A percentile compares a stretch with the other conserved stretches of the same genome.
Conservation (phyloP, 2,888 invertebrate genomes). For the Portevinia maculata region DNA sequence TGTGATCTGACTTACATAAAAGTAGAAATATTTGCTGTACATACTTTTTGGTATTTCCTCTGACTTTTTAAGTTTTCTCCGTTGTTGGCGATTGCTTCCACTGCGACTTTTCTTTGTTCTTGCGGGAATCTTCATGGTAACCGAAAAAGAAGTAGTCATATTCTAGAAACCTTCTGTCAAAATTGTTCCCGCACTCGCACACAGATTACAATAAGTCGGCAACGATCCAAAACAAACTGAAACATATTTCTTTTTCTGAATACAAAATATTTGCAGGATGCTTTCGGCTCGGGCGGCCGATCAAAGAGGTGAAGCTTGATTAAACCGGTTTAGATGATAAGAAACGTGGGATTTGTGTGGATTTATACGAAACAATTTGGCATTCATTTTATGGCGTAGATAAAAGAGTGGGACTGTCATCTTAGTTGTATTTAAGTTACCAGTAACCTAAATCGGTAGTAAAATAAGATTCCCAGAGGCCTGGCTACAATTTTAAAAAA, state of each 20-base stretch:
- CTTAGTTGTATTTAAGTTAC: too few species aligned
- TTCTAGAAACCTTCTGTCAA: neutral
- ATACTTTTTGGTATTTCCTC: conserved; percentile 23
- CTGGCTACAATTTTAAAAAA: too few species aligned
- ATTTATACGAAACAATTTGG: conserved; percentile 31
- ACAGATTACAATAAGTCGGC: conserved; percentile 21
- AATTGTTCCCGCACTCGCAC: conserved; percentile 22
- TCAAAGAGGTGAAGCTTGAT: conserved; percentile 18
- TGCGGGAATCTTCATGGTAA: conserved; percentile 9
- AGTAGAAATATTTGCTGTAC: conserved; percentile 4
- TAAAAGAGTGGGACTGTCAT: too few species aligned
- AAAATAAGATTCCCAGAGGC: too few species aligned
- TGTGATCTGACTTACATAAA: neutral
- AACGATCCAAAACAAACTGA: conserved; percentile 32
- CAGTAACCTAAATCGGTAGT: too few species aligned
- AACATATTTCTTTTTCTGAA: conserved; percentile 6
- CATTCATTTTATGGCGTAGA: conserved; percentile 17
- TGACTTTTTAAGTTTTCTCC: conserved; percentile 3
- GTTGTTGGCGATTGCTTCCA: conserved; percentile 7
- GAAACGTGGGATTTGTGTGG: conserved; percentile 32
- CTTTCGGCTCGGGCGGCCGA: neutral
- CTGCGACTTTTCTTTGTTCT: conserved; percentile 6
- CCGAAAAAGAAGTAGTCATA: neutral
- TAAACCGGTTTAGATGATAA: conserved; percentile 33
- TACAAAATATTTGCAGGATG: conserved; percentile 9